phyloP scores from a whole-genome alignment of 2,797 vertebrate species.

The Arnoldichthys spilopterus region DNA sequence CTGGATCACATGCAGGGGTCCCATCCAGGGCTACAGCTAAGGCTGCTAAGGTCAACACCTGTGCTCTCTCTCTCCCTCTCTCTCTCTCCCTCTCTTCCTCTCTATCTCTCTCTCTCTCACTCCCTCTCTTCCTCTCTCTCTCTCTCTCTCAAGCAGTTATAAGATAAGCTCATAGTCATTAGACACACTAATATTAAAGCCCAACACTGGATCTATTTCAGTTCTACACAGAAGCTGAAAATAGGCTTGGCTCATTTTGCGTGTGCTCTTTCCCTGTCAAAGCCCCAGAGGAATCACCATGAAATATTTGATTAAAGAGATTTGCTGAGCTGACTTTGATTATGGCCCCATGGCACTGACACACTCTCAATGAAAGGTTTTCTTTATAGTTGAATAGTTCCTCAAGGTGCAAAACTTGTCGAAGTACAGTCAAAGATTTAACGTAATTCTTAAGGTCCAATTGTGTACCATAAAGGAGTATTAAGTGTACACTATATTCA shows the following conservation, averaged over 20 bases:
- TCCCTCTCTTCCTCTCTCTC: too few species aligned
- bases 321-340: conserved; percentile 28
- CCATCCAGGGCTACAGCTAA: conserved; percentile 70
- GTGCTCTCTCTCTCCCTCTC: too few species aligned
- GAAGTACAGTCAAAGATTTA: too few species aligned
- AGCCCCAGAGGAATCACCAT: conserved; percentile 70
- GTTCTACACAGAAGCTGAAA: conserved; percentile 76
- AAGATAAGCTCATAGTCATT: conserved; percentile 29
- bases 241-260: conserved; percentile 72
- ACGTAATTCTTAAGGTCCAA: too few species aligned
- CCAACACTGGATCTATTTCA: conserved; percentile 78
- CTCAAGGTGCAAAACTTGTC: background rate
- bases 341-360: conserved; percentile 7
- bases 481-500: too few species aligned
- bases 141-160: too few species aligned
- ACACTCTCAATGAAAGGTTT: conserved; percentile 6
- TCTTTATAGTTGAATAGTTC: background rate
- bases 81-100: too few species aligned
- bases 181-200: conserved; percentile 74
- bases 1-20: conserved; percentile 22
- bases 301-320: conserved; percentile 65
- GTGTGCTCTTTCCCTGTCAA: conserved; percentile 63
- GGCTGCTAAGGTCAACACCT: conserved; percentile 83
- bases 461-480: too few species aligned
- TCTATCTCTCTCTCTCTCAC: too few species aligned